Conservation (phyloP, 2,888 invertebrate genomes). For the Eristalis pertinax region DNA sequence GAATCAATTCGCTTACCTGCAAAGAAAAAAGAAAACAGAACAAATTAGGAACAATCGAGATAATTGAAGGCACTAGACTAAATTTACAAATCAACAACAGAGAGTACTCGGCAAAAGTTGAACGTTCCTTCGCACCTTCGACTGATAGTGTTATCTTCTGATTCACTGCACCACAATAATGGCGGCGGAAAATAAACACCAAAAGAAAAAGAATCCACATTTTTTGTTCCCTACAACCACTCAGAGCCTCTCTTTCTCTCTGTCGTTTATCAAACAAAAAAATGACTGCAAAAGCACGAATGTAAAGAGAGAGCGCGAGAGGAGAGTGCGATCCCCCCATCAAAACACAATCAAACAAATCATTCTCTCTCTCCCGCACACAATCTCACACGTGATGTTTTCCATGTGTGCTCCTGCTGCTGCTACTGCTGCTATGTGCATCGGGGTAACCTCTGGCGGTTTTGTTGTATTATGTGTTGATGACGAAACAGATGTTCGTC, state of each 20-base stretch:
- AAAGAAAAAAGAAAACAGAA: neutral
- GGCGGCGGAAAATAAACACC: conserved; percentile 65
- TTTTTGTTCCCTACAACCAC: conserved; percentile 23
- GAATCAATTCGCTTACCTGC: conserved; percentile 11
- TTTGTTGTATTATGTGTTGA: conserved; percentile 53
- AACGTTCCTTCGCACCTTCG: neutral
- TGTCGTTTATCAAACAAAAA: neutral
- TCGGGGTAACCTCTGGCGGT: conserved; percentile 34
- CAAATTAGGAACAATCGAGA: neutral
- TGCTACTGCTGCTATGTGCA: neutral
- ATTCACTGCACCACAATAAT: conserved; percentile 58
- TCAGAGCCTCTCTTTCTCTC: neutral
- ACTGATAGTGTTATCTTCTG: conserved; percentile 1
- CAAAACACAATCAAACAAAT: conserved; percentile 16
- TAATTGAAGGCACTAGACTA: neutral
- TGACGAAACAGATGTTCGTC: conserved; percentile 72
- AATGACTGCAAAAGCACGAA: neutral
- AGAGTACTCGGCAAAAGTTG: neutral
- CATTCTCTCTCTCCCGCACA: conserved; percentile 29
- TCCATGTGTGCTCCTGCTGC: neutral
- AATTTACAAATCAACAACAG: too few species aligned
- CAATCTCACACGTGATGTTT: neutral
- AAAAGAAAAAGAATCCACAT: conserved; percentile 38
- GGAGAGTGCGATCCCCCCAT: neutral
- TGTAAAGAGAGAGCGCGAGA: conserved; percentile 17